Percentiles rank a stretch among this genome's conserved stretches.
These are phyloP conservation scores for Nyctibius bracteatus DNA, from an alignment of 2,113 vertebrate genomes.

Conservation along the genomic window DNA sequence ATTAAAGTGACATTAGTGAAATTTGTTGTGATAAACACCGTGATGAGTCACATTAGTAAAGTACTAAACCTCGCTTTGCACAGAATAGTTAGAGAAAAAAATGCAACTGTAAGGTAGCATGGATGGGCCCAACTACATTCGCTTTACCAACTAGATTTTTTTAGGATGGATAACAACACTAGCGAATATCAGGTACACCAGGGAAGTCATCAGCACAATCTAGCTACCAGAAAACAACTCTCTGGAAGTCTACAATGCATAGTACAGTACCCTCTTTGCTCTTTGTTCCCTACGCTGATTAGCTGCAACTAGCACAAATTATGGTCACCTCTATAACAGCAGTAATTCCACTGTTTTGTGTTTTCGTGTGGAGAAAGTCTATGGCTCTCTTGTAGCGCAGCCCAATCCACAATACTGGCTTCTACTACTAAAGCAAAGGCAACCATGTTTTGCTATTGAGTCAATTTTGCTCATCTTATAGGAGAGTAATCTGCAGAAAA, in stretches of 20 bases:
- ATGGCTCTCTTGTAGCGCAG: neutral
- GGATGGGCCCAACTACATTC: neutral
- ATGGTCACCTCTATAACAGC: too few species aligned
- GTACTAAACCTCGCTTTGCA: neutral
- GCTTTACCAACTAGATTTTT: too few species aligned
- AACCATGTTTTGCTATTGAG: neutral
- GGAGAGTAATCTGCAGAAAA: neutral
- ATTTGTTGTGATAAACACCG: neutral
- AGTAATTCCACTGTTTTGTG: neutral
- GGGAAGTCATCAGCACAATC: neutral
- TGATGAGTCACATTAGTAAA: neutral
- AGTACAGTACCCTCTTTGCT: neutral
- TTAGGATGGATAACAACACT: neutral
- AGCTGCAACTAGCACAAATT: neutral
- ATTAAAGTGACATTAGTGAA: neutral
- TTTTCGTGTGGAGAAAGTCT: neutral
- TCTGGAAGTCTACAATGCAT: neutral
- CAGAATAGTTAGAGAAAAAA: neutral
- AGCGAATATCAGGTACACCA: neutral
- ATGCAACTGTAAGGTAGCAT: neutral
- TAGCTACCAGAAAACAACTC: neutral
- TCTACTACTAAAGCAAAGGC: neutral
- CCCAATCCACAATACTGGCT: neutral
- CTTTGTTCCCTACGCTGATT: neutral
- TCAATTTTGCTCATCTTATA: neutral